A percentile compares a stretch with the other conserved stretches of the same genome.
phyloP scores from a whole-genome alignment of 1,140 invertebrate species.

The Pissodes strobi region DNA sequence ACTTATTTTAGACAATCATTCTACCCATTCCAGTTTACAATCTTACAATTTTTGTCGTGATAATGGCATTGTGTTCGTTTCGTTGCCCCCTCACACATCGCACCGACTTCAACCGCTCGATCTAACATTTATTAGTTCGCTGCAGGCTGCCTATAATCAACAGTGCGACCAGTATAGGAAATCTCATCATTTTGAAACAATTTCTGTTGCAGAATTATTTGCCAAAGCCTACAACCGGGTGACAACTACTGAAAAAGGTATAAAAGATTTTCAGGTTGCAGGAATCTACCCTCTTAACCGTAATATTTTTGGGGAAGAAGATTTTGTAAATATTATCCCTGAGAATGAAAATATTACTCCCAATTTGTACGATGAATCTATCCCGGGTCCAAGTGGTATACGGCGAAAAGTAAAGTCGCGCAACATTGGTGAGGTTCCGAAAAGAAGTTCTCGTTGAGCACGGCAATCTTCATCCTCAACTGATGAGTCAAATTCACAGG shows the following conservation, averaged over 20 bases:
- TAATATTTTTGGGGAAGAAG: no score
- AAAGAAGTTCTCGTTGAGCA: neutral
- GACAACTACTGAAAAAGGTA: constrained; percentile 8
- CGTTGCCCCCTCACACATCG: neutral
- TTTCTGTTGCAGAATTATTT: constrained; percentile 21
- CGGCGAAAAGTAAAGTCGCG: neutral
- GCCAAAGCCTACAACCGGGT: constrained; percentile 22
- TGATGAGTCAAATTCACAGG: neutral
- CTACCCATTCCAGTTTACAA: neutral
- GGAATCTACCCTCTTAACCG: neutral
- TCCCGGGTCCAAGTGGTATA: no score
- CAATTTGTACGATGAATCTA: neutral
- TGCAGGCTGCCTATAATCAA: constrained; percentile 14
- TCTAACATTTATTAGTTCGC: neutral
- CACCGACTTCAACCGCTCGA: neutral
- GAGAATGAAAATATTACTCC: no score
- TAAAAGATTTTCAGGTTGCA: constrained; percentile 4
- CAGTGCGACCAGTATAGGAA: constrained; percentile 16
- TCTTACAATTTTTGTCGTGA: neutral
- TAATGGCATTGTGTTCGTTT: neutral
- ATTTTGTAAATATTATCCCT: neutral
- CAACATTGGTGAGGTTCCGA: neutral
- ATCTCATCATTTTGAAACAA: constrained; percentile 18
- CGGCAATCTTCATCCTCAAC: neutral
- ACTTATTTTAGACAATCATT: no score